A percentile compares a stretch with the other conserved stretches of the same genome.
Conservation (phyloP, 2,888 invertebrate species). For the Cheilosia pagana region DNA sequence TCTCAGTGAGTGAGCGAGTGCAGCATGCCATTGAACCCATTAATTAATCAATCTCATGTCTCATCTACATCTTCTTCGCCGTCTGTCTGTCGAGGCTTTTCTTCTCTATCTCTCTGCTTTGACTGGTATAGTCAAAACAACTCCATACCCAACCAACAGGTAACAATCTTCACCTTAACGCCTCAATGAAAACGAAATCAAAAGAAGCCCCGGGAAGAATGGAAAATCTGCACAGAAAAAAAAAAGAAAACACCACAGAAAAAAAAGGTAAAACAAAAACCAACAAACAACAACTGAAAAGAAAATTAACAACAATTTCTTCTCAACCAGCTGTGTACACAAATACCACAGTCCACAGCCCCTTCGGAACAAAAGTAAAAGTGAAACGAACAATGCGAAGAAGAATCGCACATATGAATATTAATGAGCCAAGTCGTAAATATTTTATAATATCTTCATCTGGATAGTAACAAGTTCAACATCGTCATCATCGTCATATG, state of each 20-base stretch:
- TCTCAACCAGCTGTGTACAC: not conserved
- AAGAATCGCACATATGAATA: conserved; percentile 30
- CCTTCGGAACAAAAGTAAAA: conserved; percentile 30
- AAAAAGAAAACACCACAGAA: conserved; percentile 1
- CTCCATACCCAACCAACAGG: not conserved
- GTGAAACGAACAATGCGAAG: conserved; percentile 26
- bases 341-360: too few species aligned
- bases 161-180: conserved; percentile 37
- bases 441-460: conserved; percentile 51
- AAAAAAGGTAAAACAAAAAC: not conserved
- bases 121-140: conserved; percentile 42
- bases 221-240: conserved; percentile 5
- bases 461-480: conserved; percentile 60
- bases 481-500: not conserved
- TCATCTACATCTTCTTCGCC: conserved; percentile 29
- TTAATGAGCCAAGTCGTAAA: conserved; percentile 41
- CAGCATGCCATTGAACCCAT: conserved; percentile 67
- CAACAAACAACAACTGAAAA: conserved; percentile 31
- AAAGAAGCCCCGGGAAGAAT: conserved; percentile 23
- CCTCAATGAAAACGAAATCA: conserved; percentile 59
- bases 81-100: conserved; percentile 9
- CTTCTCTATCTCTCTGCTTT: conserved; percentile 32
- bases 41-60: conserved; percentile 65
- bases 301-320: conserved; percentile 57
- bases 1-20: not conserved